Percentiles rank a stretch among this genome's conserved stretches.
phyloP scores from a whole-genome alignment of 2,797 vertebrate species.

The Gadopsis marmoratus region DNA sequence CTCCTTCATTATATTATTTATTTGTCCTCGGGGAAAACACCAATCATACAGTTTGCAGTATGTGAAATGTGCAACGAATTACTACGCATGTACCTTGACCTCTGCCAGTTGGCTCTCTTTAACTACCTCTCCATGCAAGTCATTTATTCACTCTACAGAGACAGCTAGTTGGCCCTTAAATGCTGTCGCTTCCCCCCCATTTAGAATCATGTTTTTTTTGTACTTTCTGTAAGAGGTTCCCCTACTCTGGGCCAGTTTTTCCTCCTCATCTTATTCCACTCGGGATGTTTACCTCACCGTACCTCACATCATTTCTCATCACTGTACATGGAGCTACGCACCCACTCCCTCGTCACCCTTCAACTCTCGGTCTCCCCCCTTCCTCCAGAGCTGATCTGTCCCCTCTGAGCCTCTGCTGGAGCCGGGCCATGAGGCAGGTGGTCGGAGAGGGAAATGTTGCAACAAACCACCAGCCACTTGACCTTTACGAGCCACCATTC shows the following conservation, averaged over 20 bases:
- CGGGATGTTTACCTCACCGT: constrained; percentile 40
- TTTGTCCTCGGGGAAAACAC: constrained; percentile 27
- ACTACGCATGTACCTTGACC: constrained; percentile 52
- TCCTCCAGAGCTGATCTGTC: constrained; percentile 24
- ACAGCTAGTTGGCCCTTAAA: constrained; percentile 40
- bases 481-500: constrained; percentile 34
- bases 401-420: constrained; percentile 51
- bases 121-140: constrained; percentile 40
- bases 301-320: constrained; percentile 57
- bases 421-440: constrained; percentile 46
- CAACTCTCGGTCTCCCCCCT: constrained; percentile 9
- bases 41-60: constrained; percentile 11
- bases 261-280: constrained; percentile 42
- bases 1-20: constrained; percentile 23
- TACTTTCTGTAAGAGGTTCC: constrained; percentile 36
- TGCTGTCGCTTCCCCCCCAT: constrained; percentile 32
- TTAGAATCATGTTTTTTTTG: constrained; percentile 39
- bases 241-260: constrained; percentile 40
- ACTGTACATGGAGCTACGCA: constrained; percentile 14
- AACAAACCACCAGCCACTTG: constrained; percentile 52
- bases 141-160: constrained; percentile 50
- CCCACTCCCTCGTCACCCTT: constrained; percentile 23
- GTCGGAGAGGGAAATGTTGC: constrained; percentile 48
- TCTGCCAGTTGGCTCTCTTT: constrained; percentile 44
- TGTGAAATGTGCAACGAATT: constrained; percentile 59